A percentile compares a stretch with the other conserved stretches of the same genome.
Conservation (phyloP, 1,140 invertebrate genomes). For the Camponotus pennsylvanicus region DNA sequence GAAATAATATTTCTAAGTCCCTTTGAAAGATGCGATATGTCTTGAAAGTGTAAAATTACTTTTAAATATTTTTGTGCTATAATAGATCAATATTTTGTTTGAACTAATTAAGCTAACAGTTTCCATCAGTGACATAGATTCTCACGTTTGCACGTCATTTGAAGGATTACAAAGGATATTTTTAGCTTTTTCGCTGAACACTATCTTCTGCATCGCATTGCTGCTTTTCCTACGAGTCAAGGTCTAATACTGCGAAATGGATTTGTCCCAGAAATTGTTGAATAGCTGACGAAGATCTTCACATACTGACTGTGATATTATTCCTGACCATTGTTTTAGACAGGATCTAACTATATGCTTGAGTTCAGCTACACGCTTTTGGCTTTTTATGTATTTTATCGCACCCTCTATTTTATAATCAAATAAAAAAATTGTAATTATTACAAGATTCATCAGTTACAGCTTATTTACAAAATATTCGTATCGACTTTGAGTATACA, state of each 20-base stretch:
- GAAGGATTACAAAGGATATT: conserved; percentile 10
- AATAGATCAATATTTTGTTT: background rate
- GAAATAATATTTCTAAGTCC: background rate
- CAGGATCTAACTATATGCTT: background rate
- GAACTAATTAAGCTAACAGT: background rate
- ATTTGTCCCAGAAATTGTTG: conserved; percentile 19
- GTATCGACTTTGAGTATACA: background rate
- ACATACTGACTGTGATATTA: background rate
- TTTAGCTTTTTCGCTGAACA: conserved; percentile 16
- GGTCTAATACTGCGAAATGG: conserved; percentile 25
- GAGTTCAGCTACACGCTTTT: conserved; percentile 27
- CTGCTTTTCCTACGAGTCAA: conserved; percentile 36
- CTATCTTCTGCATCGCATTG: background rate
- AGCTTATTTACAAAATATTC: background rate
- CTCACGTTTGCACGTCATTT: conserved; percentile 7
- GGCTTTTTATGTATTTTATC: conserved; percentile 22
- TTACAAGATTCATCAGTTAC: background rate
- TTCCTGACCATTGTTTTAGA: background rate
- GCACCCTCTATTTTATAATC: conserved; percentile 16
- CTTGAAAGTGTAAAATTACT: background rate
- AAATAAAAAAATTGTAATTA: background rate
- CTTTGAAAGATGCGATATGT: background rate
- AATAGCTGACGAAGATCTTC: conserved; percentile 10
- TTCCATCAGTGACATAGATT: background rate
- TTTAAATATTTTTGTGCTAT: background rate